Percentiles rank a stretch among this genome's conserved stretches.
phyloP scores from a whole-genome alignment of 2,797 vertebrate genomes.

The Sebastes itinus region DNA sequence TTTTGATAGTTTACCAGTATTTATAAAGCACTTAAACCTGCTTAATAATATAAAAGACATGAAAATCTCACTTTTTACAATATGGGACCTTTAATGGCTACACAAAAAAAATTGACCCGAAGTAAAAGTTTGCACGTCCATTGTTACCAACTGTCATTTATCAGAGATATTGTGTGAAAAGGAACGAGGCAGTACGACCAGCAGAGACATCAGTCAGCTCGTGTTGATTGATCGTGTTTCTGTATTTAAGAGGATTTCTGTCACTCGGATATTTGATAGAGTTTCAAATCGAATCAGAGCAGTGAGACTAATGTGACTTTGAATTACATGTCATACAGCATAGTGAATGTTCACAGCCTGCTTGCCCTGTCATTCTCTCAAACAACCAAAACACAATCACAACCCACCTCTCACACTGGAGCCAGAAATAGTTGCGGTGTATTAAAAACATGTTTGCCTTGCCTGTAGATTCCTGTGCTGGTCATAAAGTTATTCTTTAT shows the following conservation, averaged over 20 bases:
- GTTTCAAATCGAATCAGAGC: conserved; percentile 49
- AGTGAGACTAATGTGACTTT: conserved; percentile 33
- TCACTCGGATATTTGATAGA: conserved; percentile 39
- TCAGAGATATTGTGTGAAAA: conserved; percentile 30
- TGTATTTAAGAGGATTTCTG: conserved; percentile 33
- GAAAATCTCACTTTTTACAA: background rate
- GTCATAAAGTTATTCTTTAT: too few species aligned
- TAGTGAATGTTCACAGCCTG: conserved; percentile 34
- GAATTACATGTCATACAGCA: conserved; percentile 41
- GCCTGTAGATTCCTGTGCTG: background rate
- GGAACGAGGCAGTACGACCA: conserved; percentile 23
- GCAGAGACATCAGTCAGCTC: conserved; percentile 40
- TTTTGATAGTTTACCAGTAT: too few species aligned
- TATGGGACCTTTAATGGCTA: background rate
- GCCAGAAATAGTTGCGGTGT: background rate
- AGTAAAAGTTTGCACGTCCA: conserved; percentile 6
- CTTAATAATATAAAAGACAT: too few species aligned
- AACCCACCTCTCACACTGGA: background rate
- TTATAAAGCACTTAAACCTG: too few species aligned
- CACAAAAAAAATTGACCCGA: background rate
- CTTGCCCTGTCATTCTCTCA: conserved; percentile 2
- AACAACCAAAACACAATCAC: background rate
- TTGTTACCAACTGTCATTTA: conserved; percentile 15
- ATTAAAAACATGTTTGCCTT: background rate
- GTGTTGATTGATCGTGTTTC: conserved; percentile 44